Base-by-base conservation (phyloP, 2,113 vertebrate species). In the Istiophorus platypterus region DNA sequence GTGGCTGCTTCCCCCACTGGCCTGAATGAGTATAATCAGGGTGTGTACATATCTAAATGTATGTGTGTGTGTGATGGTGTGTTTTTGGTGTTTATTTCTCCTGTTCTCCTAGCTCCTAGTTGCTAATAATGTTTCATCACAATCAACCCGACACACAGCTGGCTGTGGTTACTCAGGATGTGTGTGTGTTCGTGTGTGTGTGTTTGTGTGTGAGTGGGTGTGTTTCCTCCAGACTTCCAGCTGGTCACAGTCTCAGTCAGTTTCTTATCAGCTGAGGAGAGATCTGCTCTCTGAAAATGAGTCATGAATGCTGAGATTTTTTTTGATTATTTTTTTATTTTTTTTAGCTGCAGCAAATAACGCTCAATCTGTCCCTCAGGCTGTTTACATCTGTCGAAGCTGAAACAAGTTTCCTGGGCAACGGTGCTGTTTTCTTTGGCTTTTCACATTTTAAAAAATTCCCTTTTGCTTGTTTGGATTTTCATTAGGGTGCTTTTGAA, bases 221-320 rank as follows among this genome's bases (percentile, higher is more conserved):
- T 52, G 41, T 64, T n/a, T 76, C 41, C 69, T 1, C 51, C 26
- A 67, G 70, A 76, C 72, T 76, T 29, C 76, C 86, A 90, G 92
- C 75, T 90, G 85, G 78, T 78, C 79, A 70, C 47, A 63, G 80
- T 82, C 87, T 90, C 62, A 87, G n/a, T 69, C 59, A 58, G 68
- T 51, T 51, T 81, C 87, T 91, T 90, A 90, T 93, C 92, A 86
- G 85, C 56, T 58, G 78, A 66, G 58, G 59, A 80, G 74, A 72
- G 79, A 87, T 86, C 80, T 5, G 47, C 29, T 77, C 68, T 82
- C 78, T 78, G 61, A 89, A 88, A 89, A 80, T 90, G 88, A 92
- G 58, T 90, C 88, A 92, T 87, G 66, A 87, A 84, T 61, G 62
- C 83, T 77, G 57, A 73, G 37, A 27, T 59, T 2, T 37, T 56